Evolutionary conservation across 2,113 vertebrate genomes (phyloP).

Genomic region (Saccopteryx bilineata): DNA sequence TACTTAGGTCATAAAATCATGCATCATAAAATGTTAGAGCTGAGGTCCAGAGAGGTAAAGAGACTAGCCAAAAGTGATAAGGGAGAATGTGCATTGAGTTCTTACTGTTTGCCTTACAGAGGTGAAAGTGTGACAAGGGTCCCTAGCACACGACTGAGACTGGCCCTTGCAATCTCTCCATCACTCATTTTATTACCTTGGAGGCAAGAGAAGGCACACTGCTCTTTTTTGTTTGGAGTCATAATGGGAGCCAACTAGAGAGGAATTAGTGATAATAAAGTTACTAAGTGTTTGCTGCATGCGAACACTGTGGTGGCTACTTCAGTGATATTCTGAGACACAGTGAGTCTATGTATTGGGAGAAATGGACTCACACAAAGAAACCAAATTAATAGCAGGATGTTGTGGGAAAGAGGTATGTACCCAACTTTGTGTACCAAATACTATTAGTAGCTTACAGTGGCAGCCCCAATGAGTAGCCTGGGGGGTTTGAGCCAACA

Average conservation of each 20-base stretch:
- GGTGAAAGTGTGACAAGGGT: not conserved
- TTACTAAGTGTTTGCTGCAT: not conserved
- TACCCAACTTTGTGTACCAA: not conserved
- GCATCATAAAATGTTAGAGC: not conserved
- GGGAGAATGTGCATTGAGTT: not conserved
- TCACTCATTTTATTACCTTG: conserved; percentile 8
- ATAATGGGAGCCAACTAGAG: not conserved
- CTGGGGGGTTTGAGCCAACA: not conserved
- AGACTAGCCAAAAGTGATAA: not conserved
- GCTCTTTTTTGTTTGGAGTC: not conserved
- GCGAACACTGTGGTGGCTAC: not conserved
- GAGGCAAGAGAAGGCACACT: not conserved
- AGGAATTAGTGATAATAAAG: not conserved
- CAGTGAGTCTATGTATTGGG: not conserved
- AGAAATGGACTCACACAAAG: not conserved
- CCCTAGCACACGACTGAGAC: rapidly evolving
- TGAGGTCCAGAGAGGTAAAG: not conserved
- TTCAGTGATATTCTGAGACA: not conserved
- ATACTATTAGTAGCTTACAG: not conserved
- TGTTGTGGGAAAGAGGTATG: not conserved
- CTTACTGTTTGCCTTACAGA: not conserved
- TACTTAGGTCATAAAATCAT: not conserved
- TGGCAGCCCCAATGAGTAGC: too few species aligned
- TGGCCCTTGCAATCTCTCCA: not conserved
- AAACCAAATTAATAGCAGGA: not conserved